Evolutionary conservation across 2,113 vertebrate genomes (phyloP).

Genomic region (Cervus canadensis): DNA sequence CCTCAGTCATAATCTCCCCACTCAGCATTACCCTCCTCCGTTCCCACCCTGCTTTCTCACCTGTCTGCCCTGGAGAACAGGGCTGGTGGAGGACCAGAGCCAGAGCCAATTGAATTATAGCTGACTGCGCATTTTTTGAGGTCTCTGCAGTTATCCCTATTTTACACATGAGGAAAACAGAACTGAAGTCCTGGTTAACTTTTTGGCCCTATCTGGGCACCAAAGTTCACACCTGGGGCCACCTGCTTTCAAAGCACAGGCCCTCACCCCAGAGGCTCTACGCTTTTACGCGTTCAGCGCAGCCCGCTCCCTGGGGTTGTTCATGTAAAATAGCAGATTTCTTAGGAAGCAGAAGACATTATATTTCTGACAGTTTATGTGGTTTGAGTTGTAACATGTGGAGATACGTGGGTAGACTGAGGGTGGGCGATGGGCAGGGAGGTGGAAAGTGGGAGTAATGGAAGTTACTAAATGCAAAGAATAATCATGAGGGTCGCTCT

Average conservation of each 20-base stretch:
- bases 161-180: background rate
- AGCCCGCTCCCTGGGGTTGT: background rate
- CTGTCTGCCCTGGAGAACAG: background rate
- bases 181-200: background rate
- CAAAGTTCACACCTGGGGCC: background rate
- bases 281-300: fast-evolving
- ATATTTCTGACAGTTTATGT: background rate
- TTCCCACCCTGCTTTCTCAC: background rate
- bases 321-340: background rate
- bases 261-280: background rate
- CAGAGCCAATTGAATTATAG: background rate
- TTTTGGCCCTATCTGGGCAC: background rate
- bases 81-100: background rate
- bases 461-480: background rate
- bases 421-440: background rate
- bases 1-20: background rate
- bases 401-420: background rate
- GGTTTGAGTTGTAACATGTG: background rate
- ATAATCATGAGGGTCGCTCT: background rate
- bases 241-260: background rate
- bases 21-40: too few species aligned
- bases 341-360: background rate
- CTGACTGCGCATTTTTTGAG: background rate
- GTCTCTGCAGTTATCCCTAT: background rate
- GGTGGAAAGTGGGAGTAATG: background rate